Conservation (phyloP, 2,888 invertebrate genomes). For the Acanthacorydalis orientalis region DNA sequence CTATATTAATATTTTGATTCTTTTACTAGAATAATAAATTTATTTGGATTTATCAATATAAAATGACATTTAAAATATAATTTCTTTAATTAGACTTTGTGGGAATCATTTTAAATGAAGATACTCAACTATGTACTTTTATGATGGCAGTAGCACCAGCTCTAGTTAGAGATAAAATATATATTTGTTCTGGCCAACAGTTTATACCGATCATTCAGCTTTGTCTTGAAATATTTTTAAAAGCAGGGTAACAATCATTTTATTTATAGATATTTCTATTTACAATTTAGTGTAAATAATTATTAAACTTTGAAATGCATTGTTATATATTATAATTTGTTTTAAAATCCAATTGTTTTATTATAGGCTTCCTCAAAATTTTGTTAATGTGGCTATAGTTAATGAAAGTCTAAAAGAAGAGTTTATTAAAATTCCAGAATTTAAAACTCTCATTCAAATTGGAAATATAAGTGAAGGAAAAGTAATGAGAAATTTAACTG, state of each 20-base stretch:
- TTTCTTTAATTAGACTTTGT: constrained; percentile 1
- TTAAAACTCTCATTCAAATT: neutral
- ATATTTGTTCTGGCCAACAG: constrained; percentile 27
- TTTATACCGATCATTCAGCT: constrained; percentile 25
- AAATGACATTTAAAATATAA: neutral
- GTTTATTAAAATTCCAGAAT: too few relatives aligned
- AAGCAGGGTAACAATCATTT: constrained; percentile 24
- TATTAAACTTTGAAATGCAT: too few relatives aligned
- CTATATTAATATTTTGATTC: too few relatives aligned
- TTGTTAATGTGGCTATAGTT: neutral
- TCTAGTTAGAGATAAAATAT: constrained; percentile 30
- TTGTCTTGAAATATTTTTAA: constrained; percentile 27
- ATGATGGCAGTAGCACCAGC: constrained; percentile 30
- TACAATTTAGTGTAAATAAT: neutral
- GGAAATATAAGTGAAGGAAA: neutral
- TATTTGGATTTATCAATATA: neutral
- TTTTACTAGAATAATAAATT: too few relatives aligned
- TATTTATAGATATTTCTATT: neutral
- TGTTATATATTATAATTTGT: too few relatives aligned
- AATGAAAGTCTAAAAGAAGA: neutral
- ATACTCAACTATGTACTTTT: constrained; percentile 17
- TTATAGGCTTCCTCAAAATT: neutral
- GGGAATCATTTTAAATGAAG: neutral
- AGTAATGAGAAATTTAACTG: neutral
- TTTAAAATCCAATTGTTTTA: too few relatives aligned